phyloP scores from a whole-genome alignment of 2,113 vertebrate species.

The Aegithalos caudatus region DNA sequence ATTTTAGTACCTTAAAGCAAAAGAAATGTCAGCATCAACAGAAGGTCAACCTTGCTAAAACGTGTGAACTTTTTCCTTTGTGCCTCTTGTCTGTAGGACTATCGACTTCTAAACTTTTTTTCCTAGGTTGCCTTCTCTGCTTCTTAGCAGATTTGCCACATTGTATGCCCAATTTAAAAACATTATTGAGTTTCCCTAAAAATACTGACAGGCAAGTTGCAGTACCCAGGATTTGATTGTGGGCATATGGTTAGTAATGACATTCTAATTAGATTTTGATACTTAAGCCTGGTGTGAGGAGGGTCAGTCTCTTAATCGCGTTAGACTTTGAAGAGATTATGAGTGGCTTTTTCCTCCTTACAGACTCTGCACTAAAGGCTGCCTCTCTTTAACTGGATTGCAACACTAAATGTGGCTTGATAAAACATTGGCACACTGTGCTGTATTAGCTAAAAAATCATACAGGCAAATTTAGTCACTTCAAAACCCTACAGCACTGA shows the following conservation, averaged over 20 bases:
- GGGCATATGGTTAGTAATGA: neutral
- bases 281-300: slow-evolving; percentile 23
- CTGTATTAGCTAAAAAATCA: neutral
- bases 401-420: neutral
- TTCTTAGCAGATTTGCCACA: neutral
- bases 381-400: neutral
- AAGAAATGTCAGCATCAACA: neutral
- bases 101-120: neutral
- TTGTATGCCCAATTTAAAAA: neutral
- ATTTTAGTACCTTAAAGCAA: neutral
- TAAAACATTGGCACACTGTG: neutral
- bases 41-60: neutral
- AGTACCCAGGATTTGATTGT: neutral
- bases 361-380: neutral
- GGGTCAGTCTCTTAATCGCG: slow-evolving; percentile 23
- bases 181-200: slow-evolving; percentile 14
- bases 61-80: neutral
- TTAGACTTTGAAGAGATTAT: slow-evolving; percentile 47
- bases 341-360: neutral
- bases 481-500: neutral
- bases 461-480: neutral
- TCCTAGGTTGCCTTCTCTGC: neutral
- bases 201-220: neutral
- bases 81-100: neutral
- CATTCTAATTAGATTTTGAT: slow-evolving; percentile 39